phyloP scores from a whole-genome alignment of 2,113 vertebrate species.

The Stigmatopora nigra region DNA sequence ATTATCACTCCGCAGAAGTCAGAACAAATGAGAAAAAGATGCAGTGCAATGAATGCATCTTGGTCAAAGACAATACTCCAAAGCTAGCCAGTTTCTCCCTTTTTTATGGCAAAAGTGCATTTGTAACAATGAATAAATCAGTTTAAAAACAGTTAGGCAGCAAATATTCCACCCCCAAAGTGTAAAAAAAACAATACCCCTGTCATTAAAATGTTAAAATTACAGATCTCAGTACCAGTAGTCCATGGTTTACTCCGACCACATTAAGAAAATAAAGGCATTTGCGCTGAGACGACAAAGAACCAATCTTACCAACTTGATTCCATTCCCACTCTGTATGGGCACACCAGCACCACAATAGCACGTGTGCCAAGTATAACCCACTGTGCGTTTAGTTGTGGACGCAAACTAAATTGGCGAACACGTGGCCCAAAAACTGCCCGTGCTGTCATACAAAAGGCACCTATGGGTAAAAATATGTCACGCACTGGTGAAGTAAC shows the following conservation, averaged over 20 bases:
- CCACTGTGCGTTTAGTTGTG: not conserved
- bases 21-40: slow-evolving; percentile 38
- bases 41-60: slow-evolving; percentile 27
- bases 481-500: slow-evolving; percentile 12
- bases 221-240: slow-evolving; percentile 3
- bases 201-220: slow-evolving; percentile 32
- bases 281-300: slow-evolving; percentile 3
- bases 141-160: slow-evolving; percentile 51
- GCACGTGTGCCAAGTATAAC: slow-evolving; percentile 17
- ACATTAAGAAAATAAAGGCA: slow-evolving; percentile 8
- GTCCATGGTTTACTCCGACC: slow-evolving; percentile 7
- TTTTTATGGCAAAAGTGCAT: slow-evolving; percentile 40
- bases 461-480: slow-evolving; percentile 12
- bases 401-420: not conserved
- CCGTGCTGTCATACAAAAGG: slow-evolving; percentile 23
- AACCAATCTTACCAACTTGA: slow-evolving; percentile 25
- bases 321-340: slow-evolving; percentile 16
- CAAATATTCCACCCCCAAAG: slow-evolving; percentile 16
- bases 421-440: slow-evolving; percentile 7
- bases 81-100: slow-evolving; percentile 24
- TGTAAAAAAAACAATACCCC: slow-evolving; percentile 37
- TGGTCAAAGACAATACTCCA: slow-evolving; percentile 19
- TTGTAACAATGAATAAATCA: slow-evolving; percentile 34
- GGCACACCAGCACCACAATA: slow-evolving; percentile 30
- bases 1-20: slow-evolving; percentile 43